Percentiles rank a stretch among this genome's conserved stretches.
These are phyloP conservation scores for Troides aeacus DNA, from an alignment of 2,888 invertebrate genomes.

Conservation along the genomic window DNA sequence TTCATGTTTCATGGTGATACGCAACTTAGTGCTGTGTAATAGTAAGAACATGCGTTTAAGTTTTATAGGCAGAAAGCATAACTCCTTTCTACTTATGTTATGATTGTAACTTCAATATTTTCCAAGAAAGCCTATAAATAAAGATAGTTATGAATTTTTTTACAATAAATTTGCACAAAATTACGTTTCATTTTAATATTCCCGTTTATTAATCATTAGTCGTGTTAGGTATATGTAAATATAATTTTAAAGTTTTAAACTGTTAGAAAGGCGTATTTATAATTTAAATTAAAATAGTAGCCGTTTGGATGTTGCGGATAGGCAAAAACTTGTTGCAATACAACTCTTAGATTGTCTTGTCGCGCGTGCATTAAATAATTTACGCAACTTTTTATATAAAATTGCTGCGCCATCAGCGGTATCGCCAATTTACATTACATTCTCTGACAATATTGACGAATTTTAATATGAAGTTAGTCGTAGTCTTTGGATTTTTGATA, in stretches of 20 bases:
- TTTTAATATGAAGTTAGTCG: slow-evolving; percentile 59
- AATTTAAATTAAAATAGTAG: background rate
- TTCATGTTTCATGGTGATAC: no score
- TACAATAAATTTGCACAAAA: no score
- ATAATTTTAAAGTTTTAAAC: background rate
- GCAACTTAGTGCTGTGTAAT: no score
- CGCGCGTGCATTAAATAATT: slow-evolving; percentile 66
- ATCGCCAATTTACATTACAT: slow-evolving; percentile 57
- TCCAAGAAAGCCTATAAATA: no score
- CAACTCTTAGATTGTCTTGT: slow-evolving; percentile 48
- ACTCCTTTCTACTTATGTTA: no score
- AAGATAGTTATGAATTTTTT: no score
- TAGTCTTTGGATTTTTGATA: slow-evolving; percentile 56
- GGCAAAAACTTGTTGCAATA: slow-evolving; percentile 50
- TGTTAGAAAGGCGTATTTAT: background rate
- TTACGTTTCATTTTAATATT: no score
- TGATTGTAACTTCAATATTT: no score
- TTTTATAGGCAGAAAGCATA: no score
- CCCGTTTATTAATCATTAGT: no score
- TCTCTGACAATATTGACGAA: slow-evolving; percentile 33
- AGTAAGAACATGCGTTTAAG: no score
- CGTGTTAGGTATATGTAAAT: background rate
- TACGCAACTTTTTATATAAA: slow-evolving; percentile 78
- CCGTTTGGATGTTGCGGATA: slow-evolving; percentile 5
- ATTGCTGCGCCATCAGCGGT: slow-evolving; percentile 67